Percentiles rank a stretch among this genome's conserved stretches.
phyloP scores from a whole-genome alignment of 2,888 invertebrate genomes.

The Mongoloraphidia duomilia region DNA sequence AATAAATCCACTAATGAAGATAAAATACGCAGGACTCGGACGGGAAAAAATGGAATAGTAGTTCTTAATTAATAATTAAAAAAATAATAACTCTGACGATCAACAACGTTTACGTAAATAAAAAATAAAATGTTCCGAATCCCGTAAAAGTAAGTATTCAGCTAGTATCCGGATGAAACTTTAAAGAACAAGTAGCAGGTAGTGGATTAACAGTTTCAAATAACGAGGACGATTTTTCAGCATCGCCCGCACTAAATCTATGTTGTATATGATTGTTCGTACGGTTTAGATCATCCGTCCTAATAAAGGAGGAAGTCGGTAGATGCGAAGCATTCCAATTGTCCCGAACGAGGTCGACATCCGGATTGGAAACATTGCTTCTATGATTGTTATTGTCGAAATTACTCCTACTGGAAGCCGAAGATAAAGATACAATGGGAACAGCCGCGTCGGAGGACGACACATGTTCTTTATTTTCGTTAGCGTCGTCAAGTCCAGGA shows the following conservation, averaged over 20 bases:
- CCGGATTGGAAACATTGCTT: slow-evolving; percentile 26
- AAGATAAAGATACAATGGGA: no score
- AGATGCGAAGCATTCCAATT: slow-evolving; percentile 16
- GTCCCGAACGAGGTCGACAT: slow-evolving; percentile 26
- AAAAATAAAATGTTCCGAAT: background rate
- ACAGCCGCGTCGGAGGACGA: no score
- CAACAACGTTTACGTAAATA: background rate
- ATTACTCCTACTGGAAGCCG: background rate
- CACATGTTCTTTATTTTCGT: no score
- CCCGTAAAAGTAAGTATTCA: slow-evolving; percentile 20
- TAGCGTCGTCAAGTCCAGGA: slow-evolving; percentile 18
- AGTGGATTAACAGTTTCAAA: slow-evolving; percentile 39
- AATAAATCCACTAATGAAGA: background rate
- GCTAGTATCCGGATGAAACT: slow-evolving; percentile 35
- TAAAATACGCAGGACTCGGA: no score
- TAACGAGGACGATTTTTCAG: slow-evolving; percentile 42
- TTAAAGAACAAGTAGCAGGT: slow-evolving; percentile 49
- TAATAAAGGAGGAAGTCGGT: no score
- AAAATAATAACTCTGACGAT: background rate
- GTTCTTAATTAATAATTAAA: no score
- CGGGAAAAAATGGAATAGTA: no score
- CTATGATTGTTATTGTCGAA: slow-evolving; percentile 20
- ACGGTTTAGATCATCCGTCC: no score
- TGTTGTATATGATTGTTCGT: slow-evolving; percentile 31
- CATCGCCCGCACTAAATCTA: slow-evolving; percentile 55